Base-by-base conservation (phyloP, 2,113 vertebrate species). In the Scytalopus superciliaris region DNA sequence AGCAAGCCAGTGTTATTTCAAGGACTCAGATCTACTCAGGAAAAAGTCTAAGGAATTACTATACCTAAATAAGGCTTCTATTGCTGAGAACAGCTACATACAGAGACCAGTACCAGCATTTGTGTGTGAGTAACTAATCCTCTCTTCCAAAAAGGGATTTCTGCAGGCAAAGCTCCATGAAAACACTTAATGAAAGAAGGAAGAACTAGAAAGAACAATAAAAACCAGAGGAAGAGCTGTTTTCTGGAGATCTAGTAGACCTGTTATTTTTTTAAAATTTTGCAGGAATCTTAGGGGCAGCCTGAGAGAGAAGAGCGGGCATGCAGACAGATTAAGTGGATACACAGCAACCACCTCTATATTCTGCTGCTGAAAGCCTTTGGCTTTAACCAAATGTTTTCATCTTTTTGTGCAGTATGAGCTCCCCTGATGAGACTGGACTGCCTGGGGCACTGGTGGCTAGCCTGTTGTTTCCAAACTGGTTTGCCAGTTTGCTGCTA, bases 381-480 rank as follows among this genome's bases (percentile, higher is more conserved):
- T 1, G 3, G 64, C 44, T 67, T 76, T 63, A 52, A 40, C 33
- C 10, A 30, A 28, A 10, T 3, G 10, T 57, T 87, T 64, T 69
- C 67, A 73, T 64, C 37, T 25, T 47, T 35, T 67, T 68, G 22
- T 21, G 25, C 0, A 0, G 30, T 64, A 18, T 0, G 4, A 52
- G 44, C 52, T 72, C 40, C 22, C 49, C 35, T 0, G 0, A 72
- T 3, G 3, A 74, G 17, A 47, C 23, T 40, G 35, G 68, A 72
- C 35, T 73, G 70, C 82, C 63, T 30, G 33, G 57, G 74, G 63
- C 89, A 80, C 53, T 59, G 59, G 31, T 67, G 70, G 55, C n/a
- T 79, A 62, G 72, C 45, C 42, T 39, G 17, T 60, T 89, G 15
- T 83, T 91, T 93, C 59, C 66, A 76, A 93, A 94, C 40, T 69